Evolutionary conservation across 1,140 invertebrate species (phyloP), one percentile per base, ranked within the genome.

Genomic region (Caenorhabditis remanei): DNA sequence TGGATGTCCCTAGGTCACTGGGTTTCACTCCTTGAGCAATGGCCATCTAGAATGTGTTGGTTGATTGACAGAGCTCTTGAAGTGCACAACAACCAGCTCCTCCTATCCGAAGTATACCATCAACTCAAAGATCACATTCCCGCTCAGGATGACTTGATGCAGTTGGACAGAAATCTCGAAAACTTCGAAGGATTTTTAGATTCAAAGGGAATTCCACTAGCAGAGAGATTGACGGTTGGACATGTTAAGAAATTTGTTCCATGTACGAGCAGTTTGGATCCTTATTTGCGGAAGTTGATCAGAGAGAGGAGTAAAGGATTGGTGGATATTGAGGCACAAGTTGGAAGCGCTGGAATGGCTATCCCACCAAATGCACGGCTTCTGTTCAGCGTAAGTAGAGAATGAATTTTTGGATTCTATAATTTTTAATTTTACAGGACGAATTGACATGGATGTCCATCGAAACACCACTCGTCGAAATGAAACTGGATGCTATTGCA

Each of bases 41-140:
- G 98, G 98, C 97, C 98, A 0, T 97, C 97, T 93, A 94, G 97
- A 85, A 96, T 97, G 14, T 98, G 97, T 19, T 99, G 97, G 97
- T 96, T 99, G 88, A 98, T 98, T 85, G 95, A 98, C 56, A 83
- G 85, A 55, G 88, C 86, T 11, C 67, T 85, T 19, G 83, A 87
- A 56, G 41, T 89, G 6, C 88, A 58, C n/a, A 87, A 90, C n/a
- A 87, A 85, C 82, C 61, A 87, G 40, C 46, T 90, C 21, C 56
- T 85, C 6, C 53, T 89, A 67, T 63, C 88, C 9, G 63, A 89
- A 85, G 84, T 89, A 13, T 90, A 90, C 41, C 79, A 79, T 46
- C 87, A 90, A 56, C 61, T 90, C n/a, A 90, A 90, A 86, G 85
- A 79, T 40, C 88, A 85, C 58, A 90, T 92, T 53, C 91, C 89